Evolutionary conservation across 2,113 vertebrate genomes (phyloP).

Genomic region (Chiloscyllium plagiosum): DNA sequence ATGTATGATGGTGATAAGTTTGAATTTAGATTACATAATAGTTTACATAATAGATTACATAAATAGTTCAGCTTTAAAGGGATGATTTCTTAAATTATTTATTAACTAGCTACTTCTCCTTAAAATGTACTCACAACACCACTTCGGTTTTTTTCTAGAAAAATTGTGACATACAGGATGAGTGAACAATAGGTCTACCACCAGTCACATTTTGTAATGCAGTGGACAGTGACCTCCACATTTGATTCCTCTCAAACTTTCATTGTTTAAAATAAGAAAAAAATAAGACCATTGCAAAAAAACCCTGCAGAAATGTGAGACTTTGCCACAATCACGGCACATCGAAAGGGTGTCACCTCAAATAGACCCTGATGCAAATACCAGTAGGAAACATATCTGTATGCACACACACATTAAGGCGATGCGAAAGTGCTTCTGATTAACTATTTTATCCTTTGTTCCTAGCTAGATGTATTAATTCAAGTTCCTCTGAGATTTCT

Average conservation of each 20-base stretch:
- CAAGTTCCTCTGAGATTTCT: neutral
- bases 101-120: neutral
- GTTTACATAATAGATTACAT: too few relatives aligned
- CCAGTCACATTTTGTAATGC: neutral
- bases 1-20: neutral
- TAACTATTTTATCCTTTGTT: slow-evolving; percentile 7
- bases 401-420: neutral
- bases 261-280: neutral
- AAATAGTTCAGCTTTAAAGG: neutral
- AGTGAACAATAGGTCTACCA: neutral
- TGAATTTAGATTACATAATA: neutral
- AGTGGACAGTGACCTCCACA: neutral
- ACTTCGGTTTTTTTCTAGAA: too few relatives aligned
- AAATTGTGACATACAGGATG: too few relatives aligned
- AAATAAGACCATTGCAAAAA: neutral
- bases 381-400: neutral
- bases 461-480: neutral
- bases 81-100: neutral
- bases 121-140: neutral
- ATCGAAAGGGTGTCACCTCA: neutral
- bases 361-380: neutral
- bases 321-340: neutral
- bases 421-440: neutral
- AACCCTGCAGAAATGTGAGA: neutral
- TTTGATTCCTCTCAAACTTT: neutral